A percentile compares a stretch with the other conserved stretches of the same genome.
Evolutionary conservation across 1,140 invertebrate genomes (phyloP).

Genomic region (Aphelenchoides avenae): DNA sequence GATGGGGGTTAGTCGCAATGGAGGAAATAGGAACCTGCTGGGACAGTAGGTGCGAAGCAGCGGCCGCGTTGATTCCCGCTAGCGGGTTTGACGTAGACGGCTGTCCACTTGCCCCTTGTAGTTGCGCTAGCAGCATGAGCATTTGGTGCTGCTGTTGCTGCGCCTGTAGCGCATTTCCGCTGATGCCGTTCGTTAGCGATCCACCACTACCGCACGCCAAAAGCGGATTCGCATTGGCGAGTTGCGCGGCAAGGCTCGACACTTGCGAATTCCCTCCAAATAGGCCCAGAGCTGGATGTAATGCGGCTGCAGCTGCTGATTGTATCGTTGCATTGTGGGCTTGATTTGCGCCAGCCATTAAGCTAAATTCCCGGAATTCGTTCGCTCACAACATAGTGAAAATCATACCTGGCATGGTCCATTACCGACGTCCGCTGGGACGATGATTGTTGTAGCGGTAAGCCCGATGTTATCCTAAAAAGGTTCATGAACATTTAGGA

Average conservation of each 20-base stretch:
- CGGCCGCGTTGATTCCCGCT: neutral
- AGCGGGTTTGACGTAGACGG: neutral
- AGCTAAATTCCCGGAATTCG: no score
- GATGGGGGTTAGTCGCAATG: neutral
- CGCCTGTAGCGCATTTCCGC: neutral
- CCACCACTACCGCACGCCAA: neutral
- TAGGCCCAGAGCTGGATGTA: constrained; percentile 10
- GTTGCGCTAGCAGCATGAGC: constrained; percentile 6
- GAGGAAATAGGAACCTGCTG: no score
- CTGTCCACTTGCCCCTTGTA: constrained; percentile 13
- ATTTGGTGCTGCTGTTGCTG: constrained; percentile 14
- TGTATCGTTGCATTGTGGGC: constrained; percentile 1
- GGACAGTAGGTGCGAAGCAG: neutral
- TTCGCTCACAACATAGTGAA: no score
- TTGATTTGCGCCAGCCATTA: no score
- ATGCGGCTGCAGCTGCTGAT: constrained; percentile 5
- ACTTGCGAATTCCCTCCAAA: no score
- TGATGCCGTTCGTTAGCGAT: constrained; percentile 6
- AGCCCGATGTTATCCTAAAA: no score
- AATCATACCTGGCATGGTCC: no score
- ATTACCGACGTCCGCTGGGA: no score
- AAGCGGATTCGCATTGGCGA: no score
- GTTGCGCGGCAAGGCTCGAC: no score
- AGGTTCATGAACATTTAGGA: no score
- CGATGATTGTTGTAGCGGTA: no score